These are phyloP conservation scores for Sebastes iracundus DNA, from an alignment of 2,797 vertebrate species.

Conservation along the genomic window DNA sequence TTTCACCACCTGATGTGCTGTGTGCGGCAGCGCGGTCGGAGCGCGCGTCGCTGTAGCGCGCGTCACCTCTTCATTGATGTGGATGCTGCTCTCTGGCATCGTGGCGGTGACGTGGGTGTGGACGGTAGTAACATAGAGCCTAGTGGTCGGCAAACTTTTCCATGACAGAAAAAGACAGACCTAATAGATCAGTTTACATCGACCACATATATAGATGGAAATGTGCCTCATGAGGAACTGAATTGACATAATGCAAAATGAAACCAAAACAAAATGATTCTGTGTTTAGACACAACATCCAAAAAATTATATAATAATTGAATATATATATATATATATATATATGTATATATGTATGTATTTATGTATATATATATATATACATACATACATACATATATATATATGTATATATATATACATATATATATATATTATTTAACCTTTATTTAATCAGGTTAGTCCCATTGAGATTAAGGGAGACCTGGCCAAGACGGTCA, in stretches of 20 bases:
- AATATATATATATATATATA: no score
- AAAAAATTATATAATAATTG: not conserved
- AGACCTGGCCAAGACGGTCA: no score
- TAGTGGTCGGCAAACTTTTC: conserved; percentile 13
- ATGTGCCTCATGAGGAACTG: not conserved
- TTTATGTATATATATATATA: no score
- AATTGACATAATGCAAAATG: not conserved
- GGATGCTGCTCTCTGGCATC: conserved; percentile 22
- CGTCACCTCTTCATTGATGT: conserved; percentile 74
- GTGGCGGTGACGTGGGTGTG: conserved; percentile 47
- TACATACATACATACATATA: accelerated
- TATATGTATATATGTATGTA: no score
- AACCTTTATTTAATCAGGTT: no score
- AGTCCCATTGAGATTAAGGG: no score
- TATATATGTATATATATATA: no score
- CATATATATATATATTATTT: no score
- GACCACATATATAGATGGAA: not conserved
- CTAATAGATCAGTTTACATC: not conserved
- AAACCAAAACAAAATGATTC: not conserved
- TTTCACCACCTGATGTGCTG: conserved; percentile 69
- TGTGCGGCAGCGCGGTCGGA: conserved; percentile 51
- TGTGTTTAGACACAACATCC: not conserved
- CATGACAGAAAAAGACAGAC: not conserved
- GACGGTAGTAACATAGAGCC: conserved; percentile 10
- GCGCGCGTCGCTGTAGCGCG: conserved; percentile 63